Evolutionary conservation across 2,113 vertebrate genomes (phyloP).

Genomic region (Lota lota): DNA sequence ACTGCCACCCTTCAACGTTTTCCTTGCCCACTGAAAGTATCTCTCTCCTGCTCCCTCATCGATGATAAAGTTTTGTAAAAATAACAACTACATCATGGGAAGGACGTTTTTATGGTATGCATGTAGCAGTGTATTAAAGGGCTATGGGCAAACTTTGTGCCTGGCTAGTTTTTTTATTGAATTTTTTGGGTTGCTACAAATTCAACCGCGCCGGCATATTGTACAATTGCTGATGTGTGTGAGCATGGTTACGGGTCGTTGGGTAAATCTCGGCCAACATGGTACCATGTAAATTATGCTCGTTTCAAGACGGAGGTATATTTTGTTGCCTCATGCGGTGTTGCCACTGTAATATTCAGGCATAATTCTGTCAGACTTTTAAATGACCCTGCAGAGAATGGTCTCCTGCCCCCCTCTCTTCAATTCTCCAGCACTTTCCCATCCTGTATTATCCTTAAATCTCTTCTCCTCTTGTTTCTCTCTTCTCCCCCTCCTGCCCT

Average conservation of each 20-base stretch:
- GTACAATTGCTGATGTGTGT: too few species aligned
- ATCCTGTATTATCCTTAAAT: not conserved
- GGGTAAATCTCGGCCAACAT: not conserved
- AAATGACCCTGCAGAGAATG: slow-evolving; percentile 7
- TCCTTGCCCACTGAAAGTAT: not conserved
- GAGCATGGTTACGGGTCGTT: too few species aligned
- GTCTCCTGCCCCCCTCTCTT: not conserved
- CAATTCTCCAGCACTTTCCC: not conserved
- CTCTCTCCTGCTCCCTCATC: not conserved
- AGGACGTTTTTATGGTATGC: not conserved
- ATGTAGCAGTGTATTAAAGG: too few species aligned
- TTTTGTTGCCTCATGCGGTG: slow-evolving; percentile 15
- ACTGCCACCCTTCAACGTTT: slow-evolving; percentile 49
- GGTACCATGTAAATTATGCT: not conserved
- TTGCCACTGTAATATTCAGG: slow-evolving; percentile 1
- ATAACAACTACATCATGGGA: not conserved
- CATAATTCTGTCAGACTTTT: slow-evolving; percentile 25
- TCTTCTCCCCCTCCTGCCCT: not conserved
- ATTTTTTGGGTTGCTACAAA: too few species aligned
- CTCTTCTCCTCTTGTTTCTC: slow-evolving; percentile 5
- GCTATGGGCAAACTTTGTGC: too few species aligned
- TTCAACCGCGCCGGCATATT: too few species aligned
- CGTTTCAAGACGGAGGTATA: not conserved
- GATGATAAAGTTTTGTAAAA: not conserved
- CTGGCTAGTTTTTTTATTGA: too few species aligned